Evolutionary conservation across 2,888 invertebrate species (phyloP).

Genomic region (Phengaris arion): DNA sequence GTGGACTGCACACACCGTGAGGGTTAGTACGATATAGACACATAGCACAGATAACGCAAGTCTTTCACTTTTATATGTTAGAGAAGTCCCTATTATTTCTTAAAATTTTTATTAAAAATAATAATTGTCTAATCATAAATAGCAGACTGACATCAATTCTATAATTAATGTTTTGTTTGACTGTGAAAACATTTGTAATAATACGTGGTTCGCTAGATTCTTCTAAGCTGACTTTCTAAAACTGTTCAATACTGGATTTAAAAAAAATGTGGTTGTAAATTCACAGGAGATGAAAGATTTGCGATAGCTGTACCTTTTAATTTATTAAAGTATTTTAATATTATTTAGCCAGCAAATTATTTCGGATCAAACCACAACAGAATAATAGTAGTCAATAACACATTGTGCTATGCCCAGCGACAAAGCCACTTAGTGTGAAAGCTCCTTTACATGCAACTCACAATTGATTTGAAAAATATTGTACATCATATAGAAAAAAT

Average conservation of each 20-base stretch:
- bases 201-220: not conserved
- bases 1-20: conserved; percentile 49
- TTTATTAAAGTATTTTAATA: not conserved
- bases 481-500: not conserved
- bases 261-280: not conserved
- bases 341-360: not conserved
- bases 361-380: not conserved
- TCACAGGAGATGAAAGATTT: not conserved
- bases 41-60: not conserved
- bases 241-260: not conserved
- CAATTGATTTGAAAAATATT: no score
- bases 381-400: not conserved
- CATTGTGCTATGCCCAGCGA: not conserved
- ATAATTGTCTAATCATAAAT: no score
- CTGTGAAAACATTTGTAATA: not conserved
- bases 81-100: not conserved
- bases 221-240: not conserved
- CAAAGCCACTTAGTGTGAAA: not conserved
- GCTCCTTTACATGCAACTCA: not conserved
- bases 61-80: not conserved
- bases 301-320: not conserved
- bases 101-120: not conserved
- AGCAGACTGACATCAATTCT: no score
- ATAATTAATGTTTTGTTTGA: not conserved
- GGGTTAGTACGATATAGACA: not conserved